Evolutionary conservation across 23 tunicate species (phyloP), one percentile per base, ranked within the genome.

Genomic region (Botrylloides violaceus): DNA sequence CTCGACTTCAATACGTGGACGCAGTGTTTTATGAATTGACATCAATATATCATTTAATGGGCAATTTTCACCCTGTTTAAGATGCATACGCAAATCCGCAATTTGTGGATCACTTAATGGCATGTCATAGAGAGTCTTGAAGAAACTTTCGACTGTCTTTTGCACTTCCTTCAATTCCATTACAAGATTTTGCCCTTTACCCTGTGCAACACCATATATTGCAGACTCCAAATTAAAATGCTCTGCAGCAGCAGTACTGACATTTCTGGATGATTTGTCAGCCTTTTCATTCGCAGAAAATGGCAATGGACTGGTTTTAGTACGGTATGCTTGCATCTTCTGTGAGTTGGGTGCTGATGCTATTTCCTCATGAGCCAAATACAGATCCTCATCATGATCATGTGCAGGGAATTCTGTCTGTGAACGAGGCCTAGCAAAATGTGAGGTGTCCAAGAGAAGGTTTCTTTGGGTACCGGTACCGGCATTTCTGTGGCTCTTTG

Each of bases 151-250:
- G 3, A 75, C 61, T n/a, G 56, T 61, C 2, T 36, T 32, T 39
- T 75, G 77, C 5, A 86, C 75, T 25, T 58, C 49, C 23, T 66
- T 61, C 32, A 79, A 65, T 63, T 75, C 83, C 74, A 73, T 82
- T 29, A 80, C 80, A 29, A 86, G 59, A 58, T 83, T 83, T 49
- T 65, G 32, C 4, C 79, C 70, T 62, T 58, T 60, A 0, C 85
- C 85, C 26, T 80, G 85, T 21, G 85, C 78, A 3, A 72, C 63
- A 24, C 85, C 85, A 32, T 80, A 80, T 26, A 80, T 80, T 21
- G 85, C 85, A 25, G 85, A 59, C 4, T 70, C 83, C 0, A 34
- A 19, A 25, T 63, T 29, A 34, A 63, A 63, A 7, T 43, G 9
- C 15, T 43, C 53, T 15, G 9, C 53, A 15, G 15, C 12, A 15